Percentiles rank a stretch among this genome's conserved stretches.
Evolutionary conservation across 1,140 invertebrate species (phyloP).

Genomic region (Zaprionus ornatus): DNA sequence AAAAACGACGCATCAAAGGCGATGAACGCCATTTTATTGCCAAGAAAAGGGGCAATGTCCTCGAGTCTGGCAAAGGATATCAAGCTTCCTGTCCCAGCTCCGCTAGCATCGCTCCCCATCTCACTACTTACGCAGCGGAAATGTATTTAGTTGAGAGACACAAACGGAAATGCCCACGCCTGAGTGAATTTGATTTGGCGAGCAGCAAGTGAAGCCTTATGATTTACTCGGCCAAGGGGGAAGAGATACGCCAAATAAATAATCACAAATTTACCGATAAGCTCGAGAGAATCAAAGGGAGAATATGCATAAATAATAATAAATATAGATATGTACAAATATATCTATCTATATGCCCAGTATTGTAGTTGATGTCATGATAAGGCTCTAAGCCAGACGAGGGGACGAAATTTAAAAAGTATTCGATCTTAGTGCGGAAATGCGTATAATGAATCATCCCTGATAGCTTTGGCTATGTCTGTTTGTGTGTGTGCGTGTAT

Average conservation of each 20-base stretch:
- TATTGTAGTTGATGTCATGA: constrained; percentile 30
- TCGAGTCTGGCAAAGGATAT: not conserved
- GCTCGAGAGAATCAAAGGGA: constrained; percentile 30
- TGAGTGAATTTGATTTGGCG: constrained; percentile 66
- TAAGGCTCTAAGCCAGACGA: not conserved
- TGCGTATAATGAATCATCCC: constrained; percentile 57
- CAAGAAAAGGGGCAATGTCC: constrained; percentile 34
- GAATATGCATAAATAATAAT: constrained; percentile 8
- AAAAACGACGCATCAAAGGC: constrained; percentile 74
- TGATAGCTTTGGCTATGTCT: constrained; percentile 29
- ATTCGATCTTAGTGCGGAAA: constrained; percentile 42
- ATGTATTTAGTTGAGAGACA: constrained; percentile 67
- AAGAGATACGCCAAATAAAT: constrained; percentile 27
- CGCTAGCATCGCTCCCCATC: not conserved
- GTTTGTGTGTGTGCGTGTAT: not conserved
- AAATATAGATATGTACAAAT: not conserved
- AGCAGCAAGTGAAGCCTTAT: constrained; percentile 10
- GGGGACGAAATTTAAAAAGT: constrained; percentile 25
- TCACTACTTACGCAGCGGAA: constrained; percentile 44
- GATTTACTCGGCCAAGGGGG: not conserved
- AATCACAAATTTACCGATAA: constrained; percentile 23
- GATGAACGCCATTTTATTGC: constrained; percentile 58
- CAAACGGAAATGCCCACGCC: constrained; percentile 65
- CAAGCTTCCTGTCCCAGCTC: not conserved
- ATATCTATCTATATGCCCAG: not conserved